These are phyloP conservation scores for Globicephala melas DNA, from an alignment of 2,113 vertebrate species.

Conservation along the genomic window DNA sequence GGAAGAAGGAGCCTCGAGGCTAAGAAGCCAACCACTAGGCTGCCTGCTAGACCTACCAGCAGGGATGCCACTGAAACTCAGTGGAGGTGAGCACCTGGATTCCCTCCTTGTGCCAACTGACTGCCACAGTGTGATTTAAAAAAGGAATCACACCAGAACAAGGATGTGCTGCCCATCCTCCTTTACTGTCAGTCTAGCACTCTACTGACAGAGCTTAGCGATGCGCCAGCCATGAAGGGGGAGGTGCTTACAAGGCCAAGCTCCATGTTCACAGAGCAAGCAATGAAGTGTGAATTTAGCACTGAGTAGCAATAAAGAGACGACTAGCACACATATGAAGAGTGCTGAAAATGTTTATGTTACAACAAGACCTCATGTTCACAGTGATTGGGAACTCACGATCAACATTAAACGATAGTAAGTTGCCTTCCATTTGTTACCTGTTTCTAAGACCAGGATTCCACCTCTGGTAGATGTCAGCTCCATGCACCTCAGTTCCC, in stretches of 20 bases:
- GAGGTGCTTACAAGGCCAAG: background rate
- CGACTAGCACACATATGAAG: background rate
- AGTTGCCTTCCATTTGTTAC: background rate
- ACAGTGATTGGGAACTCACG: background rate
- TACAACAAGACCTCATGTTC: background rate
- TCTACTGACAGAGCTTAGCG: background rate
- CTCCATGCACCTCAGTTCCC: background rate
- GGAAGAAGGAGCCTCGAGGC: background rate
- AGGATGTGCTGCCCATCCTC: background rate
- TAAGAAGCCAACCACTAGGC: background rate
- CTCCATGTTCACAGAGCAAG: background rate
- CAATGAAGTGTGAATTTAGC: background rate
- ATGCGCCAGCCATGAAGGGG: rapidly evolving
- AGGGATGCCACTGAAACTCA: background rate
- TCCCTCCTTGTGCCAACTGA: background rate
- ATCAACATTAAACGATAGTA: background rate
- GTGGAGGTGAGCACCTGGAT: no score
- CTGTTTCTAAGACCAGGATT: background rate
- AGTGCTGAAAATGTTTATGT: background rate
- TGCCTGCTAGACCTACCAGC: background rate
- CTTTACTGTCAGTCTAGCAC: background rate
- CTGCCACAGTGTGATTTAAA: background rate
- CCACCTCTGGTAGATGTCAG: no score
- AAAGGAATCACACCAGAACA: background rate
- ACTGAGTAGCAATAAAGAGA: background rate